Percentiles rank a stretch among this genome's conserved stretches.
These are phyloP conservation scores for Rhinolophus sinicus DNA, from an alignment of 2,113 vertebrate genomes.

Conservation along the genomic window DNA sequence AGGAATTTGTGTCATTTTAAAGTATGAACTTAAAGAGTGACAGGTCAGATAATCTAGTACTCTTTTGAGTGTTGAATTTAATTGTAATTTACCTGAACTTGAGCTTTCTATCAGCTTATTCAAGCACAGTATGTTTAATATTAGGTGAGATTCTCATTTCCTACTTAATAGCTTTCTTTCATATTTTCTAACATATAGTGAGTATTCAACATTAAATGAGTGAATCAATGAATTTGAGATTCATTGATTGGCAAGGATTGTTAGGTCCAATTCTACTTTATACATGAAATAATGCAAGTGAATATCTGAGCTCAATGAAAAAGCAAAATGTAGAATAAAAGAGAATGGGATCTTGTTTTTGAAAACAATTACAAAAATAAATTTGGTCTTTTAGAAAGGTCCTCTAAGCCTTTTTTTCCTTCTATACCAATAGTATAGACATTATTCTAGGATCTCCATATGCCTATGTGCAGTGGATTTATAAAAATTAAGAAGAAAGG, in stretches of 20 bases:
- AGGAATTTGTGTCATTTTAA: conserved; percentile 50
- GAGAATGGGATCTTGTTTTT: conserved; percentile 12
- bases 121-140: neutral
- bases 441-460: neutral
- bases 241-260: neutral
- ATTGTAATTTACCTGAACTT: neutral
- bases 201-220: conserved; percentile 16
- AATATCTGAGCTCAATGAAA: conserved; percentile 25
- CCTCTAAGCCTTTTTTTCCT: neutral
- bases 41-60: neutral
- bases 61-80: neutral
- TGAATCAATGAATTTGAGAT: neutral
- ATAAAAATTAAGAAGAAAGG: neutral
- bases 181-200: conserved; percentile 21
- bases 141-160: conserved; percentile 7
- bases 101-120: neutral
- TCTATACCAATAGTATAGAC: neutral
- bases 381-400: neutral
- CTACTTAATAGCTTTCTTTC: neutral
- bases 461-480: neutral
- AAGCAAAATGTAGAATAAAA: neutral
- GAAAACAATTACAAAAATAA: neutral
- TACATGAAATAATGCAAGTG: neutral
- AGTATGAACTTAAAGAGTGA: neutral
- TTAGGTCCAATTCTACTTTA: neutral